Evolutionary conservation across 1,140 invertebrate genomes (phyloP).

Genomic region (Matsumurasca onukii): DNA sequence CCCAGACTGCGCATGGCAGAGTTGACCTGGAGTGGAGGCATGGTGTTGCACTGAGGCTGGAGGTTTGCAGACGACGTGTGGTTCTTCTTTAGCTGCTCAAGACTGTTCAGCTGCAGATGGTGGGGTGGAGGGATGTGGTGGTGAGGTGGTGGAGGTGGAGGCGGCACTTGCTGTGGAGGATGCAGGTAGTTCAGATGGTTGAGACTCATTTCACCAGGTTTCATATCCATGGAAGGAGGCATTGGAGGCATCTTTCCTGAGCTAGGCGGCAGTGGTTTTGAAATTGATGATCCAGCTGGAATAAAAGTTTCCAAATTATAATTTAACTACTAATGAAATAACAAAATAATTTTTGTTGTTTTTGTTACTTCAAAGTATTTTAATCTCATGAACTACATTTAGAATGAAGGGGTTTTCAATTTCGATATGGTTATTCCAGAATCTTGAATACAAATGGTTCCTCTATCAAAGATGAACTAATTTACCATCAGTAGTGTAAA

Average conservation of each 20-base stretch:
- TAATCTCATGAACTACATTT: too few relatives aligned
- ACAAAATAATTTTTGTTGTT: too few relatives aligned
- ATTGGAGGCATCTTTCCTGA: constrained; percentile 30
- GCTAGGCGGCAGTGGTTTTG: constrained; percentile 49
- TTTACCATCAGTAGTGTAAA: too few relatives aligned
- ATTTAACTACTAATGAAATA: too few relatives aligned
- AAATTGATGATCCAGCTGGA: constrained; percentile 25
- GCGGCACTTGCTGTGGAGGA: constrained; percentile 43
- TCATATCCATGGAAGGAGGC: constrained; percentile 30
- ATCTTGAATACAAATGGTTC: too few relatives aligned
- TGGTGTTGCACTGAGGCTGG: constrained; percentile 50
- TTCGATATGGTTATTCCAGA: too few relatives aligned
- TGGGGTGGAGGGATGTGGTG: constrained; percentile 62
- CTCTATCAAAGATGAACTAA: too few relatives aligned
- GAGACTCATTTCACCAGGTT: constrained; percentile 34
- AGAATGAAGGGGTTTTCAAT: too few relatives aligned
- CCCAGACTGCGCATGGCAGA: constrained; percentile 68
- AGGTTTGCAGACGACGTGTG: constrained; percentile 38
- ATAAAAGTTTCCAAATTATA: too few relatives aligned
- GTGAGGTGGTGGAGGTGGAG: constrained; percentile 57
- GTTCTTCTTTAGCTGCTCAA: constrained; percentile 38
- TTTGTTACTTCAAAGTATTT: too few relatives aligned
- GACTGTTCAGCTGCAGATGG: constrained; percentile 47
- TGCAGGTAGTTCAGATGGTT: constrained; percentile 51
- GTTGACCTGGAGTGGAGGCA: constrained; percentile 59